Evolutionary conservation across 2,888 invertebrate genomes (phyloP), one percentile per base, ranked within the genome.

Genomic region (Macrosiphum euphorbiae): DNA sequence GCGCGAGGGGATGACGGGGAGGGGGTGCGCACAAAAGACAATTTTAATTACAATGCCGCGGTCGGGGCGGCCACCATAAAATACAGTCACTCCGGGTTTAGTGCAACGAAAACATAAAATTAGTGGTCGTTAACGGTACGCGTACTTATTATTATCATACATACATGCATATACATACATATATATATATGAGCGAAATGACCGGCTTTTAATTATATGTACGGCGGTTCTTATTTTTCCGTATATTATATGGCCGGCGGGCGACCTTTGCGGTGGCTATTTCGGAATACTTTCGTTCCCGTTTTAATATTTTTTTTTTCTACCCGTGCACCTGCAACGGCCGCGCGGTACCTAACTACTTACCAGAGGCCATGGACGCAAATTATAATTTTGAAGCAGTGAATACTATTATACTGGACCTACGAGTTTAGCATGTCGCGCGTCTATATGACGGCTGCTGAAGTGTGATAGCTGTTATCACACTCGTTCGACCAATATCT

Each of bases 51-150:
- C 67, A 94, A 86, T 67, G 86, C 94, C 90, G 94, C 90, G 50
- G 61, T 52, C 90, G 85, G 50, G 85, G 91, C 20, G 85, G 55
- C 16, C 26, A 55, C 55, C 50, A 67, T 86, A 87, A 94, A 94
- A 87, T 86, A 94, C 85, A 86, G 90, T 87, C 67, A 58, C 89
- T 78, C 58, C 58, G 89, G 84, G 78, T 35, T 93, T 89, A 85
- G 93, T 41, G 86, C 94, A 86, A 94, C 61, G 93, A 90, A 90
- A 94, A 94, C 94, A 87, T 94, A 94, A 94, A 94, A 94, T 94
- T 94, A 94, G 94, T 61, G 94, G 90, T 90, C 90, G 94, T 87
- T 87, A 90, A 94, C 94, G 89, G 58, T 86, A 55, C 87, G 50
- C 44, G 86, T 86, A 44, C 47, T 13, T 86, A 86, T 78, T 78